phyloP scores from a whole-genome alignment of 2,113 vertebrate genomes.

The Muntiacus muntjak region DNA sequence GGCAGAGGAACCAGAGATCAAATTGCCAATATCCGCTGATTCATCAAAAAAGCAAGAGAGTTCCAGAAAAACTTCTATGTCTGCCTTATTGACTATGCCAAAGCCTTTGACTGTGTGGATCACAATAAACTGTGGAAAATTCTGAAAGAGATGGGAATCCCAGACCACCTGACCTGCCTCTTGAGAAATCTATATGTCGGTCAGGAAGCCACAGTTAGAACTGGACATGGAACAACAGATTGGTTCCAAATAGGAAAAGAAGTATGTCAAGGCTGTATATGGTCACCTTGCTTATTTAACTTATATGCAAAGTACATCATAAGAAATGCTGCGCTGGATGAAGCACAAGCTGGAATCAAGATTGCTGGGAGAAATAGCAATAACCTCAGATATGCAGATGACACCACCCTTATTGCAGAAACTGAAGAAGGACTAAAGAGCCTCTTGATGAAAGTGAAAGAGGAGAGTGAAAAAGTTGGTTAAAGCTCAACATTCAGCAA shows the following conservation, averaged over 20 bases:
- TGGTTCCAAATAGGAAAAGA: neutral
- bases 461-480: neutral
- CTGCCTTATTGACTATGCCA: neutral
- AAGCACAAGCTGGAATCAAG: neutral
- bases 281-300: neutral
- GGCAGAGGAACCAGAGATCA: neutral
- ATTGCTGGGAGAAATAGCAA: neutral
- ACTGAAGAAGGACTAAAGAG: neutral
- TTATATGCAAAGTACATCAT: neutral
- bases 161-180: neutral
- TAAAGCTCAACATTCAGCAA: neutral
- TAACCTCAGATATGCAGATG: neutral
- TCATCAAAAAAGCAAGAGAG: neutral
- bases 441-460: neutral
- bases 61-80: neutral
- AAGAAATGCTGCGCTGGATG: accelerated
- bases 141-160: neutral
- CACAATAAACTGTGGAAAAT: neutral
- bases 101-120: neutral
- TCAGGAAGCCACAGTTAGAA: neutral
- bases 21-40: neutral
- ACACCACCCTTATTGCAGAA: neutral
- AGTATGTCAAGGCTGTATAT: neutral
- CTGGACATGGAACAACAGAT: neutral
- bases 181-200: neutral